phyloP scores from a whole-genome alignment of 35 echinoderm and acorn worm genomes.

The Eucidaris tribuloides region DNA sequence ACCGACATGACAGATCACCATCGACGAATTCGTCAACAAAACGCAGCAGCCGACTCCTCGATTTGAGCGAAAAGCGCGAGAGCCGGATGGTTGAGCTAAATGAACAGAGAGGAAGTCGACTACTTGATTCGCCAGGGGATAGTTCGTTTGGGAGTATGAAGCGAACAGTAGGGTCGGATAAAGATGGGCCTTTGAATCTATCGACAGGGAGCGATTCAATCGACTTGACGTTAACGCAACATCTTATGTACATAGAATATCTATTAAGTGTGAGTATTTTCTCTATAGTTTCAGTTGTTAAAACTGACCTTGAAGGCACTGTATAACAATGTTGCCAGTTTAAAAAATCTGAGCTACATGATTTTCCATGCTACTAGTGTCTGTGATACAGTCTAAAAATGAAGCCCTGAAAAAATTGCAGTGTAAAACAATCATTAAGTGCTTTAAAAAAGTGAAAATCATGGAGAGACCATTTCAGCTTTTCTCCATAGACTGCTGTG shows the following conservation, averaged over 20 bases:
- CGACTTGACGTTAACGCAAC: slow-evolving; percentile 75
- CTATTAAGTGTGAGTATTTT: slow-evolving; percentile 85
- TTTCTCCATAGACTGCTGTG: no score
- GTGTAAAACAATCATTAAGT: no score
- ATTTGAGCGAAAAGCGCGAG: slow-evolving; percentile 89
- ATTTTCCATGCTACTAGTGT: no score
- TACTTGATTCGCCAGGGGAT: slow-evolving; percentile 71
- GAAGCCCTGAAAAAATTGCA: no score
- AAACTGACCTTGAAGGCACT: no score
- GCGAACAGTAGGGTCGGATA: slow-evolving; percentile 18
- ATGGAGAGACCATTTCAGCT: no score
- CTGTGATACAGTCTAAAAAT: no score
- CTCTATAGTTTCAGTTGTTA: no score
- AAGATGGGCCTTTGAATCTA: slow-evolving; percentile 34
- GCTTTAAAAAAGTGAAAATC: no score
- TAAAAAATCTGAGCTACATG: no score
- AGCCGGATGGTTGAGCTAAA: slow-evolving; percentile 86
- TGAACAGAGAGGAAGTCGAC: slow-evolving; percentile 66
- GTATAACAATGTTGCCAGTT: no score
- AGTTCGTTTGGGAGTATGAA: slow-evolving; percentile 58
- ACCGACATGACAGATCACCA: not conserved
- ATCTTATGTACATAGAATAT: slow-evolving; percentile 95
- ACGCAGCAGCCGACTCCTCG: slow-evolving; percentile 65
- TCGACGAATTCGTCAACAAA: slow-evolving; percentile 36
- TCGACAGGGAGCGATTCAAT: slow-evolving; percentile 63